phyloP scores from a whole-genome alignment of 2,888 invertebrate genomes.

The Calliscelio sp. region DNA sequence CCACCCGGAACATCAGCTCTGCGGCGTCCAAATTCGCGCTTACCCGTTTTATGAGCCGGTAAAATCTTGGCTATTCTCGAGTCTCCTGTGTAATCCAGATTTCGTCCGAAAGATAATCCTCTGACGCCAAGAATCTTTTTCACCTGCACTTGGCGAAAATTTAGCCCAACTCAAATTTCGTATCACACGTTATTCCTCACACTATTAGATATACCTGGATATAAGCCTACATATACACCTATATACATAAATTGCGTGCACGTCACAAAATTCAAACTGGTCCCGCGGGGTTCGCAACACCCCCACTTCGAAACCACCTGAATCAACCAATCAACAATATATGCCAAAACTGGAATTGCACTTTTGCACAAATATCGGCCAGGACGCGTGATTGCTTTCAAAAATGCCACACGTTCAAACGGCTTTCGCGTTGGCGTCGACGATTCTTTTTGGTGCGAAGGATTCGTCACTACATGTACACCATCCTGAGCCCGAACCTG shows the following conservation, averaged over 20 bases:
- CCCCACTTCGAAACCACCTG: too few species aligned
- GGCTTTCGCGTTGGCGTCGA: conserved; percentile 41
- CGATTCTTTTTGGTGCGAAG: neutral
- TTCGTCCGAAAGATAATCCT: conserved; percentile 73
- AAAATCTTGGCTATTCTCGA: conserved; percentile 84
- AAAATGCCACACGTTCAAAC: conserved; percentile 45
- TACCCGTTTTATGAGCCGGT: conserved; percentile 85
- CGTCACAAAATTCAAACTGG: conserved; percentile 43
- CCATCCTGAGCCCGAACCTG: too few species aligned
- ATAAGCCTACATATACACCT: conserved; percentile 32
- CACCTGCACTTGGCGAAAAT: neutral
- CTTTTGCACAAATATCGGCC: conserved; percentile 45
- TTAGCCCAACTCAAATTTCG: conserved; percentile 7
- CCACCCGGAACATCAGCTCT: conserved; percentile 53
- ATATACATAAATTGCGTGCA: conserved; percentile 5
- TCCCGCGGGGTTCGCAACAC: too few species aligned
- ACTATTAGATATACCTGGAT: conserved; percentile 37
- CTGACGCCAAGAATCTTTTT: too few species aligned
- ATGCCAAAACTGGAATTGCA: too few species aligned
- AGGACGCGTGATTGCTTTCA: conserved; percentile 49
- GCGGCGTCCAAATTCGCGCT: conserved; percentile 66
- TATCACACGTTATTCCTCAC: conserved; percentile 26
- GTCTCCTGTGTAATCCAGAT: conserved; percentile 85
- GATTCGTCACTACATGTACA: too few species aligned
- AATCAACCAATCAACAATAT: too few species aligned